Conservation (phyloP, 2,797 vertebrate genomes). For the Eulemur albifrons region DNA sequence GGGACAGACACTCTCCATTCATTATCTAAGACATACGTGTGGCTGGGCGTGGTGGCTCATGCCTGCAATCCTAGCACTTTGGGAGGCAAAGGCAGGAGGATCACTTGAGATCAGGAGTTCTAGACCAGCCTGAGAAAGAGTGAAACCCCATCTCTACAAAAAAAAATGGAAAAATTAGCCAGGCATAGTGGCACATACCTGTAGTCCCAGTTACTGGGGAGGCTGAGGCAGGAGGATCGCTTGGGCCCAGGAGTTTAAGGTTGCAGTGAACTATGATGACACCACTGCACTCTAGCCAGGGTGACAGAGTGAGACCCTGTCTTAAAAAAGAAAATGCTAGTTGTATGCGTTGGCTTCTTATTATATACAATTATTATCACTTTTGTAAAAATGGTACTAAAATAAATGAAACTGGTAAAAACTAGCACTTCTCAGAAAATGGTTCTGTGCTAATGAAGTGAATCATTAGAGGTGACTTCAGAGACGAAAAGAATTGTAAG, state of each 20-base stretch:
- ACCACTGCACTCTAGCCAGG: too few species aligned
- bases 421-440: slow-evolving; percentile 21
- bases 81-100: not conserved
- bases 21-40: not conserved
- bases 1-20: not conserved
- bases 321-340: not conserved
- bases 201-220: too few species aligned
- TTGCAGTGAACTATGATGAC: too few species aligned
- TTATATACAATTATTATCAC: not conserved
- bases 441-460: not conserved
- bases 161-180: too few species aligned
- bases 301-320: too few species aligned
- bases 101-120: not conserved
- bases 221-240: too few species aligned
- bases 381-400: not conserved
- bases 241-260: too few species aligned
- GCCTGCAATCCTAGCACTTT: not conserved
- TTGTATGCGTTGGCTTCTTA: not conserved
- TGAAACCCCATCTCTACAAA: not conserved
- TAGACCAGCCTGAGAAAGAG: not conserved
- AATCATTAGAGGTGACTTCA: not conserved
- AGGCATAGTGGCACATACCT: too few species aligned
- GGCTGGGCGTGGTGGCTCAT: not conserved
- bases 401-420: slow-evolving; percentile 1
- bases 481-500: not conserved